These are phyloP conservation scores for Triplophysa rosa DNA, from an alignment of 2,113 vertebrate species.

Conservation along the genomic window DNA sequence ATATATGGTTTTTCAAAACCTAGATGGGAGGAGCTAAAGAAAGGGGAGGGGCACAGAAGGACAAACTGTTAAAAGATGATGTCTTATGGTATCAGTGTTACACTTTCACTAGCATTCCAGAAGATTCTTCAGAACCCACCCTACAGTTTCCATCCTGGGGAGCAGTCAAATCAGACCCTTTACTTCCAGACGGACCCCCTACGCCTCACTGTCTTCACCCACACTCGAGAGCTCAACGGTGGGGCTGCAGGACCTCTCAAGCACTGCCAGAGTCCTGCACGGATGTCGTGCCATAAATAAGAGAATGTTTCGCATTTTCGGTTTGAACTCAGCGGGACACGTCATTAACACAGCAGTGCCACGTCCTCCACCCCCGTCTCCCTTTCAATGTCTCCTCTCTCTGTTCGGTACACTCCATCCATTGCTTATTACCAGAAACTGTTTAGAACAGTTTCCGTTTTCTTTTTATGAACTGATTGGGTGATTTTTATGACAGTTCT, in stretches of 20 bases:
- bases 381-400: slow-evolving; percentile 26
- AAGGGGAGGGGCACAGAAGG: background rate
- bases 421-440: slow-evolving; percentile 29
- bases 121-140: slow-evolving; percentile 43
- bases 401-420: slow-evolving; percentile 56
- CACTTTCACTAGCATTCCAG: slow-evolving; percentile 6
- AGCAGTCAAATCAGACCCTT: slow-evolving; percentile 48
- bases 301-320: slow-evolving; percentile 63
- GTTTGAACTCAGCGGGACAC: slow-evolving; percentile 64
- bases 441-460: too few relatives aligned
- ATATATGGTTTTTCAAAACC: background rate
- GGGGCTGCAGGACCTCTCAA: slow-evolving; percentile 8
- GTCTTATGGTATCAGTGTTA: slow-evolving; percentile 26
- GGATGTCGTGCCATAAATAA: slow-evolving; percentile 59
- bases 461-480: too few relatives aligned
- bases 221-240: background rate
- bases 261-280: slow-evolving; percentile 55
- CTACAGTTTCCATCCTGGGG: background rate
- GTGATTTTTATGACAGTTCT: too few relatives aligned
- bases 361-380: background rate
- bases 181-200: slow-evolving; percentile 30
- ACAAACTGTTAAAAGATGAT: background rate
- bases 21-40: background rate
- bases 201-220: background rate
- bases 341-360: slow-evolving; percentile 57